These are phyloP conservation scores for Saccostrea cuccullata DNA, from an alignment of 1,140 invertebrate species.

Conservation along the genomic window DNA sequence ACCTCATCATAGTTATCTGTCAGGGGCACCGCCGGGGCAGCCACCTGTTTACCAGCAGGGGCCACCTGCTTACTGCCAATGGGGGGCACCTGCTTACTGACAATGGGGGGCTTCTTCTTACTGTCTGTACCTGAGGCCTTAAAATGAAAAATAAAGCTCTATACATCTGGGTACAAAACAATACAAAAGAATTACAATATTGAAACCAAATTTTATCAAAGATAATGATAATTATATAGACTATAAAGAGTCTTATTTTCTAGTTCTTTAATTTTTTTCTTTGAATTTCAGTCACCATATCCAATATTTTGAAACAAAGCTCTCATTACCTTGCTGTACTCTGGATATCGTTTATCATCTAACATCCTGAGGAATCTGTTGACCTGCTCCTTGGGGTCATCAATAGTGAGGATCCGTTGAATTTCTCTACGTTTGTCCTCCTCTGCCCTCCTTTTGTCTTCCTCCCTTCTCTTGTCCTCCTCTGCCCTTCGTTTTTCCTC, in stretches of 20 bases:
- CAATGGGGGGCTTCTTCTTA: background rate
- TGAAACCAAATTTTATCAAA: background rate
- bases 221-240: too few species aligned
- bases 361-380: constrained; percentile 56
- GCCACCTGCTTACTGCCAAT: background rate
- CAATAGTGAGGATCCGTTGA: constrained; percentile 60
- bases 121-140: background rate
- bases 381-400: constrained; percentile 64
- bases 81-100: background rate
- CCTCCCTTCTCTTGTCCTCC: constrained; percentile 17
- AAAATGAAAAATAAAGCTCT: background rate
- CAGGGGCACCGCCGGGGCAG: background rate
- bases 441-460: constrained; percentile 43
- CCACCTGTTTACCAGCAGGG: background rate
- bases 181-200: background rate
- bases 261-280: too few species aligned
- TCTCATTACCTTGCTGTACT: background rate
- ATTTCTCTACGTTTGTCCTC: constrained; percentile 59
- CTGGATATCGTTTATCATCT: constrained; percentile 19
- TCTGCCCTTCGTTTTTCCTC: constrained; percentile 49
- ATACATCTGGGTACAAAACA: background rate
- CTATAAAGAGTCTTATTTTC: background rate
- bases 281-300: background rate
- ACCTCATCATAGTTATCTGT: constrained; percentile 76
- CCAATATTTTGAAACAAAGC: background rate